A percentile compares a stretch with the other conserved stretches of the same genome.
Conservation (phyloP, 1,140 invertebrate genomes). For the Argopecten irradians region DNA sequence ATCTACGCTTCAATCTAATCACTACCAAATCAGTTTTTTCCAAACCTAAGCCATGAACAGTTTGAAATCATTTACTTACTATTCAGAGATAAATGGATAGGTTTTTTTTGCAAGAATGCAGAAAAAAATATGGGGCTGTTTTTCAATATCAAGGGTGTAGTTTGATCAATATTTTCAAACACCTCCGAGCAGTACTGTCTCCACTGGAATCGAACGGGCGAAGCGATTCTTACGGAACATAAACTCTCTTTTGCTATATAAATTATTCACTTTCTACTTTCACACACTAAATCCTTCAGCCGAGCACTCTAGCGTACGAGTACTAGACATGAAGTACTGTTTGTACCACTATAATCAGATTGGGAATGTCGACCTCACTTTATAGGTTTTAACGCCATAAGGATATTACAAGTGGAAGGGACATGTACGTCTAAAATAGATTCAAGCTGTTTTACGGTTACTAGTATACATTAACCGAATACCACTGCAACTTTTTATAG, state of each 20-base stretch:
- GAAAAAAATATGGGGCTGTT: background rate
- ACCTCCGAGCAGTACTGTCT: background rate
- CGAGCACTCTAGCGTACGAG: background rate
- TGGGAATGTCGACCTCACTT: background rate
- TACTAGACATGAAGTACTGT: background rate
- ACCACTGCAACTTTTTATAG: background rate
- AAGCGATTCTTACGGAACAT: background rate
- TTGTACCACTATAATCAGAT: conserved; percentile 4
- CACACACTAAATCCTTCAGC: background rate
- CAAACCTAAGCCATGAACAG: too few species aligned
- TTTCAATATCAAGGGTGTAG: background rate
- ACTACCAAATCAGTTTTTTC: too few species aligned
- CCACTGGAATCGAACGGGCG: background rate
- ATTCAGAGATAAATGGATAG: background rate
- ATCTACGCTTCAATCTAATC: too few species aligned
- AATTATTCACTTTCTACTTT: conserved; percentile 6
- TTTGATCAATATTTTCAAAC: conserved; percentile 1
- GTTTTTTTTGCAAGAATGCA: background rate
- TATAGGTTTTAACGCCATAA: background rate
- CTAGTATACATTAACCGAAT: background rate
- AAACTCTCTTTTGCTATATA: background rate
- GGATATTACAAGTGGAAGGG: background rate
- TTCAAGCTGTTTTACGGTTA: background rate
- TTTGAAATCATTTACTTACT: background rate
- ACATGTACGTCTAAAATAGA: background rate